Evolutionary conservation across 2,888 invertebrate species (phyloP).

Genomic region (Cristatella mucedo): DNA sequence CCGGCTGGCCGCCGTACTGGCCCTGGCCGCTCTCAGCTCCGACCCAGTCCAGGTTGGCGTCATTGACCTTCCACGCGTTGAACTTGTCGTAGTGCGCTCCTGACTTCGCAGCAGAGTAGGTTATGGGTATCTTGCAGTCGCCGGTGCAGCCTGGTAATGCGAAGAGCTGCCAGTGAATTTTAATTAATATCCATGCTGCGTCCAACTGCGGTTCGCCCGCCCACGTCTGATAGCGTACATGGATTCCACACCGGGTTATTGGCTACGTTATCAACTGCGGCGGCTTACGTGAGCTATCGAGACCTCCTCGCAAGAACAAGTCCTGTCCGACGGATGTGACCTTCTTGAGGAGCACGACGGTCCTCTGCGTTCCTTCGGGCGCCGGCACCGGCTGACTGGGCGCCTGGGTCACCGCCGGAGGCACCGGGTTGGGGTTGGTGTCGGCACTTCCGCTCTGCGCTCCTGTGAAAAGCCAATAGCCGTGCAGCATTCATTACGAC

Average conservation of each 20-base stretch:
- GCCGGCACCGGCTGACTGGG: not conserved
- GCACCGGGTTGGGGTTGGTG: too few relatives aligned
- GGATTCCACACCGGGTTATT: too few relatives aligned
- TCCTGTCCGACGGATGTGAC: conserved; percentile 36
- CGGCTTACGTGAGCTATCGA: too few relatives aligned
- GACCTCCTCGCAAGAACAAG: conserved; percentile 40
- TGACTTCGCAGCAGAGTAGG: conserved; percentile 15
- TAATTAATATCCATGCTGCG: too few relatives aligned
- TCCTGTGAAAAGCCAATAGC: too few relatives aligned
- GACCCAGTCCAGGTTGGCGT: conserved; percentile 26
- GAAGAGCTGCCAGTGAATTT: too few relatives aligned
- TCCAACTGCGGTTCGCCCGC: too few relatives aligned
- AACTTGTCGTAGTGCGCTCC: conserved; percentile 18
- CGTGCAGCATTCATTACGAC: too few relatives aligned
- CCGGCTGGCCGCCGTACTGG: conserved; percentile 15
- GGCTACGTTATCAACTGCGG: too few relatives aligned
- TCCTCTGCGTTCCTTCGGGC: conserved; percentile 19
- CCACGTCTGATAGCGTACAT: too few relatives aligned
- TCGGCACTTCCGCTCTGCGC: too few relatives aligned
- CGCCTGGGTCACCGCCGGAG: not conserved
- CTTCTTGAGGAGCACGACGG: conserved; percentile 34
- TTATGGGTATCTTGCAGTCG: conserved; percentile 23
- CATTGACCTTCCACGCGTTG: conserved; percentile 23
- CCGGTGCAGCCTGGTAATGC: conserved; percentile 9
- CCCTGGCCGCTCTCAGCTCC: conserved; percentile 26